Evolutionary conservation across 2,797 vertebrate species (phyloP).

Genomic region (Propithecus perrieri): DNA sequence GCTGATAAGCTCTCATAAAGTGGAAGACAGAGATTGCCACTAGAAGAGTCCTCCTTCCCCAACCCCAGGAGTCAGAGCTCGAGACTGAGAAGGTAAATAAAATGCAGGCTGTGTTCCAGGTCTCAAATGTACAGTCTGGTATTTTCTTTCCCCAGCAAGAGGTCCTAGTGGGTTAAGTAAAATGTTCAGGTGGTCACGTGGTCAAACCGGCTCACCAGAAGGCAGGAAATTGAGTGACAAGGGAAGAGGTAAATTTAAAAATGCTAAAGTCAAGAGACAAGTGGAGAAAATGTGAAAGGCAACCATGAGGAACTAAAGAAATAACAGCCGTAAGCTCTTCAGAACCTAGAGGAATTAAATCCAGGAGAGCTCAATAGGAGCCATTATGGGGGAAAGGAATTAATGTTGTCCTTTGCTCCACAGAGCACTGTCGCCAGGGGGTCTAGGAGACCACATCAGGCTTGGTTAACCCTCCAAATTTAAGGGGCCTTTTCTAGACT

Average conservation of each 20-base stretch:
- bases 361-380: background rate
- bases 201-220: background rate
- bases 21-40: background rate
- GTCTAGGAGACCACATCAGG: background rate
- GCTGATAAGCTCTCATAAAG: background rate
- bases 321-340: background rate
- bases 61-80: background rate
- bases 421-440: accelerated
- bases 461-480: background rate
- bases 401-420: background rate
- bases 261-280: background rate
- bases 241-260: background rate
- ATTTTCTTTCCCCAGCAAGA: background rate
- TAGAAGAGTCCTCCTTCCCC: background rate
- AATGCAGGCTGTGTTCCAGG: background rate
- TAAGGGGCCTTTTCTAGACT: background rate
- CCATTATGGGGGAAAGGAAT: background rate
- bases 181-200: background rate
- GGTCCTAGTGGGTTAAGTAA: background rate
- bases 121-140: accelerated
- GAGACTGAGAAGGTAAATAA: background rate
- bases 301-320: background rate
- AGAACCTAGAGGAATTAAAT: background rate
- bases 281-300: background rate
- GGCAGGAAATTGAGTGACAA: background rate